Percentiles rank a stretch among this genome's conserved stretches.
phyloP scores from a whole-genome alignment of 2,113 vertebrate species.

The Pollachius pollachius region DNA sequence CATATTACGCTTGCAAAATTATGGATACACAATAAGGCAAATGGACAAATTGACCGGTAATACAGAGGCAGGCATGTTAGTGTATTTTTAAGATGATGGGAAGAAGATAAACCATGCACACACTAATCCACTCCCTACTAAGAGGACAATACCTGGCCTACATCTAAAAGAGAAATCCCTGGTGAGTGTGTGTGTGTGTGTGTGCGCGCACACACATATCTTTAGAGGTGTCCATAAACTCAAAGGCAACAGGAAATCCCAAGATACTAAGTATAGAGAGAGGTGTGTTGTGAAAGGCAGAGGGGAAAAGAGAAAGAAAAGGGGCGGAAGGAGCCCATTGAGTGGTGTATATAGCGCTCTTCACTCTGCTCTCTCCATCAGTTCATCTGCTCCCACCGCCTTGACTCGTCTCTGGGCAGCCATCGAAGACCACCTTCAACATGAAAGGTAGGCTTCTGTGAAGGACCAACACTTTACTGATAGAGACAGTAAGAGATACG shows the following conservation, averaged over 20 bases:
- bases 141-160: slow-evolving; percentile 52
- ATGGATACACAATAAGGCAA: too few species aligned
- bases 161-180: slow-evolving; percentile 39
- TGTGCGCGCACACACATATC: not conserved
- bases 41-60: too few species aligned
- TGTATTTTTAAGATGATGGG: not conserved
- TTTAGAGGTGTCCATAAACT: slow-evolving; percentile 6
- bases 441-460: slow-evolving; percentile 55
- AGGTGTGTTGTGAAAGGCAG: slow-evolving; percentile 24
- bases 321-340: slow-evolving; percentile 30
- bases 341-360: slow-evolving; percentile 53
- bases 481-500: too few species aligned
- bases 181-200: not conserved
- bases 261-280: not conserved
- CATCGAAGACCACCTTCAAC: slow-evolving; percentile 24
- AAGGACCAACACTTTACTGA: too few species aligned
- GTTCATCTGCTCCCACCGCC: slow-evolving; percentile 10
- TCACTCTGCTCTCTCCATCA: not conserved
- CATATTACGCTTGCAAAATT: too few species aligned
- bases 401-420: slow-evolving; percentile 20
- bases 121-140: slow-evolving; percentile 2
- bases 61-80: too few species aligned
- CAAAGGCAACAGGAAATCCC: not conserved
- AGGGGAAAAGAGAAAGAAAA: slow-evolving; percentile 23
- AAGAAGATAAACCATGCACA: not conserved